Evolutionary conservation across 2,797 vertebrate genomes (phyloP).

Genomic region (Scolopax bukidnonensis): DNA sequence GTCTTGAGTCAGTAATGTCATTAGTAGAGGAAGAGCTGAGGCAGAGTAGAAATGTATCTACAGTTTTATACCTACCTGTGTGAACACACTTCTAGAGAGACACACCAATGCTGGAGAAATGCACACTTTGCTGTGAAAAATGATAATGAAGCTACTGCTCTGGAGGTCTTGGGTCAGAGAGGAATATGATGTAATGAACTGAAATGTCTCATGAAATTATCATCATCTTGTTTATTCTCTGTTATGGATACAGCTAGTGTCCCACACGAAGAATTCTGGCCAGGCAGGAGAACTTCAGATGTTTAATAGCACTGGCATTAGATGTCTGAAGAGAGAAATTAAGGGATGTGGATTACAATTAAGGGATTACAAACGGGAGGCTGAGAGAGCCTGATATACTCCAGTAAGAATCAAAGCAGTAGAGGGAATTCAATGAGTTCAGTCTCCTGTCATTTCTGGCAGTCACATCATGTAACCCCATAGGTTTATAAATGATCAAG

Average conservation of each 20-base stretch:
- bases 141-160: neutral
- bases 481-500: slow-evolving; percentile 26
- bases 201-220: neutral
- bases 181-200: neutral
- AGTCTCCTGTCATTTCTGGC: neutral
- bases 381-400: neutral
- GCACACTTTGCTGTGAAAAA: neutral
- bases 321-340: neutral
- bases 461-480: slow-evolving; percentile 18
- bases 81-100: neutral
- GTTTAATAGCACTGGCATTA: neutral
- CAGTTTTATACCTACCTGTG: neutral
- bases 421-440: neutral
- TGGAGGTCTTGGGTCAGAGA: neutral
- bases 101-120: neutral
- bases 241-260: neutral
- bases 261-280: neutral
- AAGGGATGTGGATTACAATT: neutral
- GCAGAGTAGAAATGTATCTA: neutral
- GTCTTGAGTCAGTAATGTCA: neutral
- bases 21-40: neutral
- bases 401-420: neutral
- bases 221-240: neutral
- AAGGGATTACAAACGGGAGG: neutral
- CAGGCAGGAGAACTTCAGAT: neutral